Conservation (phyloP, 30 jellyfish, hydroid and myxozoan species). For the Hydractinia symbiolongicarpus region DNA sequence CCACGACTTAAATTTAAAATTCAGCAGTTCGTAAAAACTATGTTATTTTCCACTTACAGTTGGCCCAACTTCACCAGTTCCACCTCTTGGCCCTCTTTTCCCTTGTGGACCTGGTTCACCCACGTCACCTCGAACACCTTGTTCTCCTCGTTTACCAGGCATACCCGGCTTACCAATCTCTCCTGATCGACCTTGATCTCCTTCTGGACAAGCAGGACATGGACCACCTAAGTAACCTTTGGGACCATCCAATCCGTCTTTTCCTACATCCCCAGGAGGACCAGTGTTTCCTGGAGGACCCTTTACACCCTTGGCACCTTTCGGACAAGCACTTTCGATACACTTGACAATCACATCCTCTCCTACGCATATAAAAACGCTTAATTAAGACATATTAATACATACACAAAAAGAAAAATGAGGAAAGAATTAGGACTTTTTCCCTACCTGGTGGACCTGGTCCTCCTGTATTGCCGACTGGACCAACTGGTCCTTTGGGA, state of each 20-base stretch:
- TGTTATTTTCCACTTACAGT: background rate
- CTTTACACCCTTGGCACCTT: constrained; percentile 27
- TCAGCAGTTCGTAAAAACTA: background rate
- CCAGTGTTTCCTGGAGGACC: constrained; percentile 70
- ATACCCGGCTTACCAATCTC: constrained; percentile 47
- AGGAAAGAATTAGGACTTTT: background rate
- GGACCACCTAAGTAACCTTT: constrained; percentile 58
- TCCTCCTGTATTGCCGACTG: constrained; percentile 56
- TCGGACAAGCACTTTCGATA: constrained; percentile 71
- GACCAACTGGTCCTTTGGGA: constrained; percentile 56
- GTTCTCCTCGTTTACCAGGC: constrained; percentile 44
- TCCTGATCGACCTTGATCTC: constrained; percentile 60
- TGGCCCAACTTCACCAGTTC: constrained; percentile 8
- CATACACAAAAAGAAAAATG: background rate
- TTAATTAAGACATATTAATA: background rate
- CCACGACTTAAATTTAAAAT: background rate
- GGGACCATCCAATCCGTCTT: constrained; percentile 48
- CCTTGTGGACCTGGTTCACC: constrained; percentile 29
- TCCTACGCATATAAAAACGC: background rate
- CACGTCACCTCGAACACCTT: constrained; percentile 34
- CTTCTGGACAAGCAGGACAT: constrained; percentile 48
- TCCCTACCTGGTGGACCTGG: constrained; percentile 41
- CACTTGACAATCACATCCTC: constrained; percentile 27
- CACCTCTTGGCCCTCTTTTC: constrained; percentile 14
- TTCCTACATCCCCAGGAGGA: constrained; percentile 63